Base-by-base conservation (phyloP, 1,140 invertebrate species). In the Oncopodura yosiiana region DNA sequence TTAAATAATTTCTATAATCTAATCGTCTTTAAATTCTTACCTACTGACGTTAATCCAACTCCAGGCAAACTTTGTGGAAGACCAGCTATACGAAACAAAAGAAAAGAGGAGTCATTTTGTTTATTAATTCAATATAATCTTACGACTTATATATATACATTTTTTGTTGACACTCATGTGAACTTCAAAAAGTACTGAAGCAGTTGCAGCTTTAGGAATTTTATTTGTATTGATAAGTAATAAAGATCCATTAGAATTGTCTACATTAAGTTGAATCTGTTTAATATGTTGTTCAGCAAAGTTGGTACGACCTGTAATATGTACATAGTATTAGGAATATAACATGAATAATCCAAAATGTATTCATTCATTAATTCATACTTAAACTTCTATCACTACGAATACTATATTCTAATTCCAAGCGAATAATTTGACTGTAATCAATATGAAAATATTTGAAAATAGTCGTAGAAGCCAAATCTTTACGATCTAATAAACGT, bases 161-260 rank as follows among this genome's bases (percentile, higher is more conserved):
- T 51, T 14, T 14, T 26, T 26, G 18, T 52, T 37, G 3, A 49
- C 3, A 27, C 32, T 39, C 11, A 61, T 41, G 1, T n/a, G 19
- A 30, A 57, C 26, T 0, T 19, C 24, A 30, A 57, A 61, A 9
- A 4, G 29, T 0, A 58, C 60, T 0, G 44, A 16, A 2, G 49
- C 53, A 1, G 11, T 3, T 12, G 34, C 11, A 3, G 51, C 26
- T 1, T 19, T 14, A 2, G 30, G 2, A 23, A 48, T 21, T 23
- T 43, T 49, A 14, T 61, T 51, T 1, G 58, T 61, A n/a, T 54
- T 37, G 1, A 58, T 26, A 16, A 46, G 26, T 8, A 61, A n/a
- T 3, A 61, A 24, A 12, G 42, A 12, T 0, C 53, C 58, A 24
- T 61, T 61, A 8, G 49, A 23, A 45, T 61, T 61, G n/a, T 61